Conservation (phyloP, 2,797 vertebrate species). For the Allobates femoralis region DNA sequence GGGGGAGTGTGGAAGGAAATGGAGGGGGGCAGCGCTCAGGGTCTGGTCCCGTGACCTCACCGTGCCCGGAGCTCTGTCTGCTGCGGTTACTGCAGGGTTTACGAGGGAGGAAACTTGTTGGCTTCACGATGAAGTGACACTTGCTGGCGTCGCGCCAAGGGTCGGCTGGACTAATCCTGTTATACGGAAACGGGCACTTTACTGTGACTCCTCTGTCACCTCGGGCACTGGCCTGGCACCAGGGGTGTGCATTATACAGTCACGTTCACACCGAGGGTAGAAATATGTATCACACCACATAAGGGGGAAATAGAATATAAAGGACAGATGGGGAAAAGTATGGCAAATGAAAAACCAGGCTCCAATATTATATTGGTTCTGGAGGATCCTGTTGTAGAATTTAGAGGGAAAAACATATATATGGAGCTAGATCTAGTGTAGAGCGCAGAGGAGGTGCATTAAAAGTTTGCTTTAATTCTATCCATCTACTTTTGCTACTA, state of each 20-base stretch:
- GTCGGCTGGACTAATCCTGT: background rate
- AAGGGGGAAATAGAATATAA: no score
- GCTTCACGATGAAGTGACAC: background rate
- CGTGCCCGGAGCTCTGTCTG: constrained; percentile 11
- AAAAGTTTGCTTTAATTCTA: no score
- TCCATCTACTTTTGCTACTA: no score
- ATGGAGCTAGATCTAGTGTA: no score
- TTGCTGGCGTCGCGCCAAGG: background rate
- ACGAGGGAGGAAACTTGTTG: background rate
- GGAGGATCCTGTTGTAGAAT: no score
- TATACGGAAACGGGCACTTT: background rate
- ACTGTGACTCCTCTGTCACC: background rate
- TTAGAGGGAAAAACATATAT: no score
- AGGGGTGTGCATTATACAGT: no score
- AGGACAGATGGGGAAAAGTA: no score
- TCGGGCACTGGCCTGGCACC: background rate
- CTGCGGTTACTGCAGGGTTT: background rate
- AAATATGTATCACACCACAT: no score
- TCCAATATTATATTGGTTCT: no score
- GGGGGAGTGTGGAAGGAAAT: constrained; percentile 41
- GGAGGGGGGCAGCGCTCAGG: background rate
- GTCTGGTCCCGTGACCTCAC: constrained; percentile 17
- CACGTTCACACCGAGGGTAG: background rate
- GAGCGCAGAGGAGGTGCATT: no score
- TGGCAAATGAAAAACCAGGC: no score